Conservation (phyloP, 2,113 vertebrate genomes). For the Otolemur garnettii region DNA sequence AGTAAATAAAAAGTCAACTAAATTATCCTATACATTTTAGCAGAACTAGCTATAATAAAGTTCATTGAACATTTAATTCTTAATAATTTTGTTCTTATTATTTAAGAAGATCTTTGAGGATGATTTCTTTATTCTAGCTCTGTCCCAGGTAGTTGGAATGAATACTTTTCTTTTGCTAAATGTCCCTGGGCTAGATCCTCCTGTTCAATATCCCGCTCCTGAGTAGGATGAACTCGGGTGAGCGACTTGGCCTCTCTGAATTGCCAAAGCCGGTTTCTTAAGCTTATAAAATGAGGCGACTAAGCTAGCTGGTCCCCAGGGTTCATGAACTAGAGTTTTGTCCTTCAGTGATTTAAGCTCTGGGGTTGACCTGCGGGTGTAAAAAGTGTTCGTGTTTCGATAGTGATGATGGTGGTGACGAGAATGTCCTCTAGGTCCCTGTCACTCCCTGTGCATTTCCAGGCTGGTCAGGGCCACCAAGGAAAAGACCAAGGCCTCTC, state of each 20-base stretch:
- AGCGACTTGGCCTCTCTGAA: neutral
- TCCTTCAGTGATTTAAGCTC: neutral
- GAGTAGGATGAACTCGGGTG: neutral
- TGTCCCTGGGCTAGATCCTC: neutral
- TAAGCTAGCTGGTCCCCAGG: neutral
- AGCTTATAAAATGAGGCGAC: neutral
- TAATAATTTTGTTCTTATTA: conserved; percentile 45
- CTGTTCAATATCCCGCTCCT: neutral
- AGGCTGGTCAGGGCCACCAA: neutral
- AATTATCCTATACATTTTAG: conserved; percentile 23
- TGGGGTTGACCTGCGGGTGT: neutral
- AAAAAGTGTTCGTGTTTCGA: neutral
- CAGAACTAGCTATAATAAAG: conserved; percentile 55
- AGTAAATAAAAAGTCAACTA: conserved; percentile 60
- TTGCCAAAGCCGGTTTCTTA: neutral
- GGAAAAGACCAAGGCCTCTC: neutral
- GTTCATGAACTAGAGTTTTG: neutral
- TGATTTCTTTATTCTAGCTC: conserved; percentile 11
- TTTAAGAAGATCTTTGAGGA: conserved; percentile 26
- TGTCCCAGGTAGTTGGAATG: neutral
- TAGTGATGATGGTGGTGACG: neutral
- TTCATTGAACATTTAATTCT: conserved; percentile 58
- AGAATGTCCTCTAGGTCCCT: neutral
- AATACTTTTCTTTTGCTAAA: neutral
- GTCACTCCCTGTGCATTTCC: neutral